Percentiles rank a stretch among this genome's conserved stretches.
Evolutionary conservation across 2,113 vertebrate species (phyloP).

Genomic region (Sarotherodon lohbergeri): DNA sequence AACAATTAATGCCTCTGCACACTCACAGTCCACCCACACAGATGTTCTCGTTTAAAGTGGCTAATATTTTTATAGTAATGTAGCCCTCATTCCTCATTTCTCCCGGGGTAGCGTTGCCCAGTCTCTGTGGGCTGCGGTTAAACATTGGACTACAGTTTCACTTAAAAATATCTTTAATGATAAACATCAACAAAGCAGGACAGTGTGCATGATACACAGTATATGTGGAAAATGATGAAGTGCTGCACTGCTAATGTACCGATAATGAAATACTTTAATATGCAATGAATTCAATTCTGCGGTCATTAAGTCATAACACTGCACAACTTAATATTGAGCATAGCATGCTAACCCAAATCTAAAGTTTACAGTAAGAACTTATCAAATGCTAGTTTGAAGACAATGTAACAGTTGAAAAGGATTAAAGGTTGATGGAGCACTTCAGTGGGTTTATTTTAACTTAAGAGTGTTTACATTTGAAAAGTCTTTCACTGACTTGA

Average conservation of each 20-base stretch:
- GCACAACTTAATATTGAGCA: not conserved
- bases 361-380: not conserved
- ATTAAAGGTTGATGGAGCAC: not conserved
- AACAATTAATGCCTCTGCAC: not conserved
- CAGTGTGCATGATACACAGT: not conserved
- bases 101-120: not conserved
- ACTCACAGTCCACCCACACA: not conserved
- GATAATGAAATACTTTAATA: not conserved
- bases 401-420: not conserved
- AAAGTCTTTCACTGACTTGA: not conserved
- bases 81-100: not conserved
- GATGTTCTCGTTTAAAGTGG: not conserved
- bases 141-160: not conserved
- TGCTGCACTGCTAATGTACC: not conserved
- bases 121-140: not conserved
- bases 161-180: not conserved
- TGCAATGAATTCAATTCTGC: not conserved
- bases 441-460: not conserved
- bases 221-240: not conserved
- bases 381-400: not conserved
- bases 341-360: not conserved
- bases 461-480: not conserved
- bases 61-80: not conserved
- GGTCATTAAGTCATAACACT: not conserved
- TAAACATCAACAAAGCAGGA: not conserved